phyloP scores from a whole-genome alignment of 1,140 invertebrate species.

The Eubasilissa regina region DNA sequence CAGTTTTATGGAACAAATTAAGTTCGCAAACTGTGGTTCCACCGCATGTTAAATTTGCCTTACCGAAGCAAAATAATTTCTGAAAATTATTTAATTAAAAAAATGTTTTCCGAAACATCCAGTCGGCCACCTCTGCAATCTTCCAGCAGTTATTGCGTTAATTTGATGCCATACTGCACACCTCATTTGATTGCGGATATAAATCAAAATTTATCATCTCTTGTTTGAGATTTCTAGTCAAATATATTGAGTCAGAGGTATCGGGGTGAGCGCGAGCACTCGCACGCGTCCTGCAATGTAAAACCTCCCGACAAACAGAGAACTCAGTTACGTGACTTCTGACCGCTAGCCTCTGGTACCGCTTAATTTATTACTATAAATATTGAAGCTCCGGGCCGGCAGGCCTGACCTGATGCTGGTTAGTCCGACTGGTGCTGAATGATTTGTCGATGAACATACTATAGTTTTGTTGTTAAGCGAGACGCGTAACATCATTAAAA shows the following conservation, averaged over 20 bases:
- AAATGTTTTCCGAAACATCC: neutral
- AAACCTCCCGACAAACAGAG: constrained; percentile 23
- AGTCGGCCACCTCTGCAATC: constrained; percentile 16
- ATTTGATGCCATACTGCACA: constrained; percentile 39
- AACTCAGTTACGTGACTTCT: constrained; percentile 34
- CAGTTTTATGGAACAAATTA: too few relatives aligned
- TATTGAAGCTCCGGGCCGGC: constrained; percentile 51
- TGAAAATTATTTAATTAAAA: too few relatives aligned
- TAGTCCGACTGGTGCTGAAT: constrained; percentile 6
- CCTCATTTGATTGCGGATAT: constrained; percentile 47
- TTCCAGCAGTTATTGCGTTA: constrained; percentile 3
- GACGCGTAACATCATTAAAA: neutral
- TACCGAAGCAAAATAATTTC: too few relatives aligned
- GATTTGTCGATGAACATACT: constrained; percentile 39
- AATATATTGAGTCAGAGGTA: neutral
- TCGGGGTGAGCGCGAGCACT: neutral
- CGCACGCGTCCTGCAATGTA: neutral
- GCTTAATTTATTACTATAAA: constrained; percentile 59
- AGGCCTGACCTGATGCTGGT: constrained; percentile 20
- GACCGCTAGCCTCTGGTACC: constrained; percentile 38
- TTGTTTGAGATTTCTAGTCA: constrained; percentile 48
- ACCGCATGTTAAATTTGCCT: too few relatives aligned
- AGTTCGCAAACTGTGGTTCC: too few relatives aligned
- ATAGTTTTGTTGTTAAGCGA: constrained; percentile 16
- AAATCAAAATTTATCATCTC: constrained; percentile 60